These are phyloP conservation scores for Micropterix aruncella DNA, from an alignment of 2,888 invertebrate genomes.

Conservation along the genomic window DNA sequence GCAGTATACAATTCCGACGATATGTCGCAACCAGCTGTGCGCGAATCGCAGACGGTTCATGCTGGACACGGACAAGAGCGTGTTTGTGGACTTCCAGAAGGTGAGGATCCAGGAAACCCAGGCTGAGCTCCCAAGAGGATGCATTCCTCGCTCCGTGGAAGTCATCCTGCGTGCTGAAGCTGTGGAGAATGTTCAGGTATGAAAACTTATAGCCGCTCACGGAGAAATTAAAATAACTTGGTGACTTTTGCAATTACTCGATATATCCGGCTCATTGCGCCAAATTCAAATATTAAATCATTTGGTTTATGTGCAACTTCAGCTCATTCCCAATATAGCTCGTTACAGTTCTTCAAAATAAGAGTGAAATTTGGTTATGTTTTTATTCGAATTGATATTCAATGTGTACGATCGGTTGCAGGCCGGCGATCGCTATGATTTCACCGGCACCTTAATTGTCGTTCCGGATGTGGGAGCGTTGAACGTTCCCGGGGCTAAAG, in stretches of 20 bases:
- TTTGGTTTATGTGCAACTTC: too few relatives aligned
- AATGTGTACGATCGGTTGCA: conserved; percentile 14
- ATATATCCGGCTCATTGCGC: too few relatives aligned
- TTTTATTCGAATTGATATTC: not conserved
- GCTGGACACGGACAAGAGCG: conserved; percentile 84
- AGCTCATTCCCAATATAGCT: too few relatives aligned
- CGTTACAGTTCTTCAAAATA: too few relatives aligned
- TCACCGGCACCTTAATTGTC: conserved; percentile 91
- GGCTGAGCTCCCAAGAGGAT: conserved; percentile 89
- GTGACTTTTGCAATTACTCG: too few relatives aligned
- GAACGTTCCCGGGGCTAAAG: conserved; percentile 72
- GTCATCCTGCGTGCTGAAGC: conserved; percentile 88
- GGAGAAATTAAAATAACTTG: too few relatives aligned
- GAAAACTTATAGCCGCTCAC: conserved; percentile 27
- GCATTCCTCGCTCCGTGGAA: conserved; percentile 93
- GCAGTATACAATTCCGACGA: conserved; percentile 86
- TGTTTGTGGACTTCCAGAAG: conserved; percentile 98
- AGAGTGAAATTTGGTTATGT: too few relatives aligned
- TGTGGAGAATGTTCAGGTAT: conserved; percentile 91
- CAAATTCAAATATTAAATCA: too few relatives aligned
- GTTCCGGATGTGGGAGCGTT: conserved; percentile 91
- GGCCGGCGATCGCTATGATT: conserved; percentile 75
- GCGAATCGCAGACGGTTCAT: conserved; percentile 81
- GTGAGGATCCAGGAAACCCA: conserved; percentile 96
- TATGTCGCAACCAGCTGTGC: conserved; percentile 94